Evolutionary conservation across 2,797 vertebrate species (phyloP).

Genomic region (Tamandua tetradactyla): DNA sequence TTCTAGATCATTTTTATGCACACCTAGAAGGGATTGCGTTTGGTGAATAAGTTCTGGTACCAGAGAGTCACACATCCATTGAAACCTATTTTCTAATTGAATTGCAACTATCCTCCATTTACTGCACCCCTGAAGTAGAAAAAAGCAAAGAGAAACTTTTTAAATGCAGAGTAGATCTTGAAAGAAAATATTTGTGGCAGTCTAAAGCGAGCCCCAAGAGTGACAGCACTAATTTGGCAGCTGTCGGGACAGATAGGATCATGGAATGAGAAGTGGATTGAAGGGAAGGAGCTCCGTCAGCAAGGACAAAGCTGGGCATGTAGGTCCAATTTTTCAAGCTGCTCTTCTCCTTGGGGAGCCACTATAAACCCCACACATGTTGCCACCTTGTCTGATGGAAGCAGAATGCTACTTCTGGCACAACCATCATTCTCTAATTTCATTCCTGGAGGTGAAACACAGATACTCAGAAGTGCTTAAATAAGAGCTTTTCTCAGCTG

Average conservation of each 20-base stretch:
- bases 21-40: neutral
- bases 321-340: neutral
- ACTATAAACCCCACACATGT: neutral
- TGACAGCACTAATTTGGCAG: conserved; percentile 52
- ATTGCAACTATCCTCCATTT: neutral
- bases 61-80: neutral
- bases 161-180: neutral
- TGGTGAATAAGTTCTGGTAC: neutral
- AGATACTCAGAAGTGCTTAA: conserved; percentile 8
- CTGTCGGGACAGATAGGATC: conserved; percentile 66
- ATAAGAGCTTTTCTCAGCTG: neutral
- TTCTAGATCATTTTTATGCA: neutral
- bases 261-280: conserved; percentile 9
- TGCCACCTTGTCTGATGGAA: neutral
- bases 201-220: conserved; percentile 21
- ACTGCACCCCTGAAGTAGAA: neutral
- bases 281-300: conserved; percentile 30
- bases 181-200: neutral
- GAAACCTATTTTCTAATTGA: neutral
- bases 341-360: neutral
- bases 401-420: neutral
- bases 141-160: neutral
- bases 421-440: conserved; percentile 29
- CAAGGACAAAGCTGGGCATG: conserved; percentile 52
- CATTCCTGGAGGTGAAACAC: neutral